Evolutionary conservation across 2,113 vertebrate species (phyloP), one percentile per base, ranked within the genome.

Genomic region (Tricholaema leucomelas): DNA sequence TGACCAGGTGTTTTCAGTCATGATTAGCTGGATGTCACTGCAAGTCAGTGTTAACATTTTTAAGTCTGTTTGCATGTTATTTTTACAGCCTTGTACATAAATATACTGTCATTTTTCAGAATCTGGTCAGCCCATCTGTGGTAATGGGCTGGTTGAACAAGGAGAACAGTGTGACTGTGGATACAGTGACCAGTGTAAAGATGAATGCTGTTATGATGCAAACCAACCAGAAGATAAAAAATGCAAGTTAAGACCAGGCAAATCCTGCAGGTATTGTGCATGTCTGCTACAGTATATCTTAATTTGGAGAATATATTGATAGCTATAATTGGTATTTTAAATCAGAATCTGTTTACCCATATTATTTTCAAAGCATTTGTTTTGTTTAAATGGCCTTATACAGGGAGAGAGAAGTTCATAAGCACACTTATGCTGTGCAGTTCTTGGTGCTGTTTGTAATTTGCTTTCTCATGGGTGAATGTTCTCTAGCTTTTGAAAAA

Each of bases 101-200:
- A 84, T 55, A 31, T 48, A 25, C 23, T 80, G 70, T 4, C 30
- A 31, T 84, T 92, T 96, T 95, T n/a, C 95, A 99, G 99, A 99
- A 93, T 99, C 99, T 78, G 99, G 99, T 55, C 98, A 99, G 87
- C 99, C 99, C 48, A 99, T 99, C 91, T 99, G 99, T 97, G 99
- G 99, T 36, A 99, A 99, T 63, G 99, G 99, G 35, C 96, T 99
- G 79, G 99, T 99, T 70, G 99, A 99, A 95, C 84, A 90, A 38
- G 99, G 98, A 66, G 99, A 99, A 63, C 40, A 99, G 76, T 99
- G 99, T 92, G 99, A 99, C 77, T 99, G 99, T 71, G 99, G 99
- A 60, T 99, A 99, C 94, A 99, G 97, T 38, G 99, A 99, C 92
- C 98, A 99, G 87, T 99, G 99, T 94, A 98, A 97, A 87, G 99